Base-by-base conservation (phyloP, 2,888 invertebrate genomes). In the Rhorus exstirpatorius region DNA sequence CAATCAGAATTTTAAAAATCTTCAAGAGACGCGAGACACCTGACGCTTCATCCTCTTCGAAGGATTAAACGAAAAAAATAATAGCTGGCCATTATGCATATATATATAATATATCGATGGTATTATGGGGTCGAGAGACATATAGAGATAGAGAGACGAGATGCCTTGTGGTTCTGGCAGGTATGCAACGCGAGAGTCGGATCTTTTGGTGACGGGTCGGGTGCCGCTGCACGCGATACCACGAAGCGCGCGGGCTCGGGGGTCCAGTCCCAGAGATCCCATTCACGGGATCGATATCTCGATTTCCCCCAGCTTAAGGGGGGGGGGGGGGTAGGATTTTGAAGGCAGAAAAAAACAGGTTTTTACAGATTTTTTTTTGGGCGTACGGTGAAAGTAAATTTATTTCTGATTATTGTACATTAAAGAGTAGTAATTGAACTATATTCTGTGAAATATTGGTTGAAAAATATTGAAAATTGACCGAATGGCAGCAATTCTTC, bases 271-370 rank as follows among this genome's bases (percentile, higher is more conserved):
- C 61, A 49, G 38, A 21, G 46, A 61, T 70, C 68, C 72, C 76
- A 80, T 80, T 80, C 70, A 76, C 75, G 51, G 70, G 49, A 76
- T 80, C 75, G 80, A 76, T 80, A 75, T 75, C 75, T 75, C 46
- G 68, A 63, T 44, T 53, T 46, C 46, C 55, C n/a, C 8, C 46
- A 24, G n/a, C n/a, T n/a, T n/a, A 31, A 61, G 60, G 49, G 49
- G 17, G 19, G 35, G 72, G 61, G 24, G 26, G 38, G 49, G 46
- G 35, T 46, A 17, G n/a, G n/a, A n/a, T n/a, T n/a, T n/a, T n/a
- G n/a, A n/a, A n/a, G n/a, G n/a, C n/a, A n/a, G n/a, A n/a, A n/a
- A n/a, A n/a, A n/a, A n/a, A n/a, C n/a, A n/a, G n/a, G n/a, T n/a
- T n/a, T n/a, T n/a, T n/a, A n/a, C n/a, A n/a, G n/a, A n/a, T n/a